Evolutionary conservation across 2,113 vertebrate genomes (phyloP).

Genomic region (Stercorarius parasiticus): DNA sequence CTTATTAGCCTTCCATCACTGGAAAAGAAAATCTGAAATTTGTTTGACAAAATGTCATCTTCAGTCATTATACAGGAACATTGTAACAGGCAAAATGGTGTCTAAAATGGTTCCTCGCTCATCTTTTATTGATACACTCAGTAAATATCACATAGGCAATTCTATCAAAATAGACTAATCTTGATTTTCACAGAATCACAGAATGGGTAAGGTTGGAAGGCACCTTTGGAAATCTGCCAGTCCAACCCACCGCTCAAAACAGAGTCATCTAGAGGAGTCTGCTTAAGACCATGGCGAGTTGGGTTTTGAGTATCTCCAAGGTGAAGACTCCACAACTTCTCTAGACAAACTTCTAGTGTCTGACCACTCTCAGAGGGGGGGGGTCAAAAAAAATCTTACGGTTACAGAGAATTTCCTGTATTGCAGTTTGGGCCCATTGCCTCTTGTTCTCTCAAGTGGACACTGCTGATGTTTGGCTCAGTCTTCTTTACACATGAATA

Average conservation of each 20-base stretch:
- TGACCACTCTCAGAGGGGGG: not conserved
- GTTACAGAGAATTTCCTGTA: not conserved
- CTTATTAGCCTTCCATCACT: not conserved
- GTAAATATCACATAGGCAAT: not conserved
- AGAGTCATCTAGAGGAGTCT: not conserved
- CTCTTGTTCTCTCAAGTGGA: not conserved
- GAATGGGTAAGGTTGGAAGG: not conserved
- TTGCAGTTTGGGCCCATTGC: not conserved
- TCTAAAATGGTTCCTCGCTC: not conserved
- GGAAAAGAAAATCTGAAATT: not conserved
- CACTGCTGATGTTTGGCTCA: not conserved
- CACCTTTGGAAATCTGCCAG: not conserved
- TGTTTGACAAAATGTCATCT: not conserved
- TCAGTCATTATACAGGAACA: not conserved
- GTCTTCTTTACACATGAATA: not conserved
- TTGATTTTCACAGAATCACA: not conserved
- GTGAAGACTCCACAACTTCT: not conserved
- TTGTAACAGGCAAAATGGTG: not conserved
- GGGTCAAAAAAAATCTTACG: accelerated
- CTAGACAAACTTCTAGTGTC: not conserved
- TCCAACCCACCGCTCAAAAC: not conserved
- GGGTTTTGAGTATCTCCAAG: not conserved
- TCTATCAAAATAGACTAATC: not conserved
- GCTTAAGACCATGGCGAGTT: not conserved
- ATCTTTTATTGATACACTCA: not conserved